Base-by-base conservation (phyloP, 2,797 vertebrate genomes). In the Peromyscus aztecus region DNA sequence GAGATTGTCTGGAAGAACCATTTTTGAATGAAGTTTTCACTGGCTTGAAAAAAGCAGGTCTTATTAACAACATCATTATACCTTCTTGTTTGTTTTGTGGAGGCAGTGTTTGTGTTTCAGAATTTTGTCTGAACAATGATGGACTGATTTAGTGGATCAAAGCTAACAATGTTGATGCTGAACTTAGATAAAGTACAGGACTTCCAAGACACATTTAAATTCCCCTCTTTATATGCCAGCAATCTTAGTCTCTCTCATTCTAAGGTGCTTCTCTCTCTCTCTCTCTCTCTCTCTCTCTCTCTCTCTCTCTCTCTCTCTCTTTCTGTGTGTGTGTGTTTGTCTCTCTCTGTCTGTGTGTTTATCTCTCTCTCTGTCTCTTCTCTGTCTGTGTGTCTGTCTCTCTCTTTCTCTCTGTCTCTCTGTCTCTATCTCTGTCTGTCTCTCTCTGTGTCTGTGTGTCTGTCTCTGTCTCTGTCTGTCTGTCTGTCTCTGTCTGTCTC, bases 21-120 rank as follows among this genome's bases (percentile, higher is more conserved):
- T 81, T 89, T 59, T 84, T 89, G 67, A 97, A 78, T 8, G n/a
- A 89, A 88, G 13, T 2, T 78, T 93, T 27, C 59, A 61, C 0
- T 59, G n/a, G 9, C 31, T 94, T 90, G 0, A 63, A 75, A 40
- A 91, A 43, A 85, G 29, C 7, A 80, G 43, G 69, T 59, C 37
- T 63, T 96, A 75, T 81, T 90, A 86, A 85, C 3, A 93, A 34
- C 34, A 40, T 12, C 10, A 55, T 59, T 67, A 49, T 49, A 57
- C 73, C 46, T 91, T 49, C 34, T 17, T 94, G 8, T 82, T 73
- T 92, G 78, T 81, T 78, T 55, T 63, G 34, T 63, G 46, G 37
- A 94, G 81, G 89, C 80, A 24, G 29, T 61, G 43, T 93, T 92
- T 88, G 85, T 34, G 40, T 65, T 95, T 86, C 29, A 91, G 82